Conservation (phyloP, 2,113 vertebrate genomes). For the Xiphias gladius region DNA sequence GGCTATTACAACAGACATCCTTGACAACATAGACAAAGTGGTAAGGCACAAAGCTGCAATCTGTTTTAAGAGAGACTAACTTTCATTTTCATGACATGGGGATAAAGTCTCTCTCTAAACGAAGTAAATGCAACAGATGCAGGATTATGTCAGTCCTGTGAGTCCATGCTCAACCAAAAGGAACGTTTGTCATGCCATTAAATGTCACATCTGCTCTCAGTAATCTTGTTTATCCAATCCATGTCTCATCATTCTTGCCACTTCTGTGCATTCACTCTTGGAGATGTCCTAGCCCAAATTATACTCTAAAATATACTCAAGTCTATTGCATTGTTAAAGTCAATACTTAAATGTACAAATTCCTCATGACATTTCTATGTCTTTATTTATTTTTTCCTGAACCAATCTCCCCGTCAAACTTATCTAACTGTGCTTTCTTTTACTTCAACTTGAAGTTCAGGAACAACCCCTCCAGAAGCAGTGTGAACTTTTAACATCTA, state of each 20-base stretch:
- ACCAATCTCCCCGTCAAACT: not conserved
- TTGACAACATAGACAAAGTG: not conserved
- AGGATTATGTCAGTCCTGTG: constrained; percentile 4
- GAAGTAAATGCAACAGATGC: constrained; percentile 30
- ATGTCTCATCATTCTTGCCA: no score
- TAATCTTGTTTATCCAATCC: constrained; percentile 15
- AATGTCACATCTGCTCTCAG: constrained; percentile 35
- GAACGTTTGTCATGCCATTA: not conserved
- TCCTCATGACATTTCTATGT: not conserved
- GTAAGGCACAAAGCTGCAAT: not conserved
- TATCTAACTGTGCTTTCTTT: not conserved
- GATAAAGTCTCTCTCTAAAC: not conserved
- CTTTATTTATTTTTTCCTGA: not conserved
- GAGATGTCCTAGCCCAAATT: not conserved
- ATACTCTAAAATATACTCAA: no score
- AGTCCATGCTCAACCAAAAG: constrained; percentile 29
- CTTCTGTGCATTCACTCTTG: no score
- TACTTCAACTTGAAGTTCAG: not conserved
- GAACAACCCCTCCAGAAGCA: not conserved
- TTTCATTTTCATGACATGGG: not conserved
- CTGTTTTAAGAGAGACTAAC: not conserved
- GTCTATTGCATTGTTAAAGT: no score
- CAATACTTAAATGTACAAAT: not conserved
- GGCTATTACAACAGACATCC: not conserved
- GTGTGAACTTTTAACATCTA: not conserved